phyloP scores from a whole-genome alignment of 2,113 vertebrate species.

The Notechis scutatus region DNA sequence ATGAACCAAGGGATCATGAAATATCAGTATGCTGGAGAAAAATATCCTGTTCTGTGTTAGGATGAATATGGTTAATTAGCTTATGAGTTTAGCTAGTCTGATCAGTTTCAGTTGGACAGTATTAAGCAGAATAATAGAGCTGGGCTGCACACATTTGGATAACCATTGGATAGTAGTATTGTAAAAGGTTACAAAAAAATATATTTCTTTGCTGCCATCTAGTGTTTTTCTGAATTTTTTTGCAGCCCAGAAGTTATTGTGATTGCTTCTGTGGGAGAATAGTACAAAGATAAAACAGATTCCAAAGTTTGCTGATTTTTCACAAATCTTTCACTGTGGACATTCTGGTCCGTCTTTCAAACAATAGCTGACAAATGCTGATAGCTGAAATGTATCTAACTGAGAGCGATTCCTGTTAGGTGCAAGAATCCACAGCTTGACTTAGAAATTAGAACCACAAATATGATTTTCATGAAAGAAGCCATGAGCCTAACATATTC shows the following conservation, averaged over 20 bases:
- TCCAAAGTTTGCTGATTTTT: conserved; percentile 19
- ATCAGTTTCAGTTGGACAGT: conserved; percentile 31
- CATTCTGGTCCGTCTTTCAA: fast-evolving
- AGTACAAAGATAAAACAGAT: neutral
- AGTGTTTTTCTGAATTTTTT: neutral
- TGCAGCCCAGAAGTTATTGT: neutral
- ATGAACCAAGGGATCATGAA: conserved; percentile 34
- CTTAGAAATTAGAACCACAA: neutral
- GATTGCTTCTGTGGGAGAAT: neutral
- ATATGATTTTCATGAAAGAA: conserved; percentile 3
- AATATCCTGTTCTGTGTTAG: conserved; percentile 27
- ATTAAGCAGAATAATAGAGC: neutral
- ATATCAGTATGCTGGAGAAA: conserved; percentile 31
- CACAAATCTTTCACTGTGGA: conserved; percentile 15
- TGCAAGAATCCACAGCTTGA: neutral
- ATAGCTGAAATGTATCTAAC: neutral
- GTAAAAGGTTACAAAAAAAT: neutral
- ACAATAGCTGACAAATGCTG: neutral
- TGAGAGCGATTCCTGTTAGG: neutral
- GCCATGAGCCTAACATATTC: neutral
- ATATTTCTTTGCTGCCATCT: neutral
- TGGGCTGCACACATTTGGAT: neutral
- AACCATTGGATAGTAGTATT: neutral
- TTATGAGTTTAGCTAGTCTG: conserved; percentile 33
- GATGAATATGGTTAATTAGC: conserved; percentile 24